phyloP scores from a whole-genome alignment of 2,113 vertebrate species.

The Aphelocoma coerulescens region DNA sequence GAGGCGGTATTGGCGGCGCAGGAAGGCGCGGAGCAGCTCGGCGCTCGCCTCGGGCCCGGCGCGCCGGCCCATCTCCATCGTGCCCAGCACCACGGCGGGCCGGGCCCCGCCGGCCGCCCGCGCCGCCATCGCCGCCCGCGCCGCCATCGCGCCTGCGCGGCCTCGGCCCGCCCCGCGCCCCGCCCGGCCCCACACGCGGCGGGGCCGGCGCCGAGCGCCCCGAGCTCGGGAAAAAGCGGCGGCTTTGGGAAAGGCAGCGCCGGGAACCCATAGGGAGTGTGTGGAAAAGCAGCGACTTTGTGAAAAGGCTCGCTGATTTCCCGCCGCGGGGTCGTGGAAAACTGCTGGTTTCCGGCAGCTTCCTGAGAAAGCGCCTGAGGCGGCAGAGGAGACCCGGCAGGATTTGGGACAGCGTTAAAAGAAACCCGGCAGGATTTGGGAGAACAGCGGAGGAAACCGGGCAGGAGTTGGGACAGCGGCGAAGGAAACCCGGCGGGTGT shows the following conservation, averaged over 20 bases:
- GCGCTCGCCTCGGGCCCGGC: conserved; percentile 73
- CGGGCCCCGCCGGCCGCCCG: background rate
- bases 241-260: fast-evolving
- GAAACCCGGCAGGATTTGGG: background rate
- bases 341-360: no score
- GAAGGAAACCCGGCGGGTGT: background rate
- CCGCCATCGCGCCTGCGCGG: background rate
- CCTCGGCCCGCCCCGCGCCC: background rate
- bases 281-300: background rate
- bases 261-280: fast-evolving
- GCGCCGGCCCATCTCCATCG: conserved; percentile 87
- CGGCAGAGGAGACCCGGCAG: background rate
- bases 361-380: background rate
- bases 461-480: background rate
- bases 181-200: background rate
- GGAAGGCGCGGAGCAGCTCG: conserved; percentile 76
- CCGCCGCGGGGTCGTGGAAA: background rate
- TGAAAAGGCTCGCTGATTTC: background rate
- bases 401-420: background rate
- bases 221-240: no score
- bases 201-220: background rate
- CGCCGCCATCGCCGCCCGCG: background rate
- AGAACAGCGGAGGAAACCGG: background rate
- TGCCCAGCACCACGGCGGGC: conserved; percentile 82
- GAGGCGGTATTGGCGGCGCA: conserved; percentile 72